Conservation (phyloP, 1,140 invertebrate genomes). For the Diorhabda carinulata region DNA sequence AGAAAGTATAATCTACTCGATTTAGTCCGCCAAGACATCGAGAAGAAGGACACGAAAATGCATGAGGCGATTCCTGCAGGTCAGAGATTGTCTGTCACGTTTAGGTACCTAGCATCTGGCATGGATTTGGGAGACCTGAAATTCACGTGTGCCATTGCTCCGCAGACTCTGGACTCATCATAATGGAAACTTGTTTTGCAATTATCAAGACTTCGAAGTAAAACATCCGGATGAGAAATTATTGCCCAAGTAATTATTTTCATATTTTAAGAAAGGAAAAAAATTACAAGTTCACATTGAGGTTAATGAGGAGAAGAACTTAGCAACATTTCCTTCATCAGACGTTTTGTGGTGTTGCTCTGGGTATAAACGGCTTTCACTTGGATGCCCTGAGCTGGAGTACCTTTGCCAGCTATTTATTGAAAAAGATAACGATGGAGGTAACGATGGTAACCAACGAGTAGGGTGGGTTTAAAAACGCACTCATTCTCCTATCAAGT, state of each 20-base stretch:
- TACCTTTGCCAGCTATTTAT: neutral
- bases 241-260: neutral
- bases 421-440: neutral
- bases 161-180: conserved; percentile 17
- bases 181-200: conserved; percentile 22
- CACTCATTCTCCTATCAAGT: conserved; percentile 12
- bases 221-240: neutral
- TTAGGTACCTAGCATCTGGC: conserved; percentile 35
- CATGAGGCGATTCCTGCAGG: conserved; percentile 33
- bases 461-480: too few relatives aligned
- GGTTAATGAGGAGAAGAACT: neutral
- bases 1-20: conserved; percentile 22
- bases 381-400: neutral
- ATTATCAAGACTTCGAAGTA: conserved; percentile 15
- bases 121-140: too few relatives aligned
- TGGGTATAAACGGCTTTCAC: neutral
- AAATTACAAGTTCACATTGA: conserved; percentile 5
- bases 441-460: neutral
- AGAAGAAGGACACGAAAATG: conserved; percentile 35
- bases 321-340: neutral
- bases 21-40: conserved; percentile 29
- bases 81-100: conserved; percentile 32
- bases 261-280: neutral
- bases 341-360: neutral
- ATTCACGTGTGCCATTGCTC: neutral